A percentile compares a stretch with the other conserved stretches of the same genome.
These are phyloP conservation scores for Apodemus sylvaticus DNA, from an alignment of 2,113 vertebrate species.

Conservation along the genomic window DNA sequence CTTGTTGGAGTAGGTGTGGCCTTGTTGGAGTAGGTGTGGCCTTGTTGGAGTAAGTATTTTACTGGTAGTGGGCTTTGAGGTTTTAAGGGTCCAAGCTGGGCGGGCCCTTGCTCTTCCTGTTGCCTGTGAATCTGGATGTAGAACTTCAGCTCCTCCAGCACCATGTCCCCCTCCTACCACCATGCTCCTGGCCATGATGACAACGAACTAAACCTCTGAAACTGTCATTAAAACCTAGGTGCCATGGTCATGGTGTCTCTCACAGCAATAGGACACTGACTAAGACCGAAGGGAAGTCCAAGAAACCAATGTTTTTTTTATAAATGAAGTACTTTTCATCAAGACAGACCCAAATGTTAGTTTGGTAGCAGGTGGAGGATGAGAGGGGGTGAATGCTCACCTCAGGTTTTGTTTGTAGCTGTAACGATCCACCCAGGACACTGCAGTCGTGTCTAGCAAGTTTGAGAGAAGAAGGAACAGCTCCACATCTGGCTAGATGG, in stretches of 20 bases:
- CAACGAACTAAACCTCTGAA: neutral
- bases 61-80: neutral
- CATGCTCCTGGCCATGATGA: neutral
- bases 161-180: no score
- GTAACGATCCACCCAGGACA: neutral
- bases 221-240: neutral
- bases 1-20: neutral
- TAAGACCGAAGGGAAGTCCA: neutral
- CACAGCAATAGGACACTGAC: neutral
- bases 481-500: neutral
- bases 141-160: neutral
- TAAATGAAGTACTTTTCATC: neutral
- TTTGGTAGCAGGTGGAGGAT: neutral
- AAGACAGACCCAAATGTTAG: neutral
- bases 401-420: neutral
- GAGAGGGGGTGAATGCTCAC: neutral
- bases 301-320: neutral
- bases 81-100: neutral
- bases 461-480: neutral
- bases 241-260: neutral
- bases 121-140: neutral
- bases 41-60: neutral
- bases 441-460: neutral
- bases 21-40: neutral
- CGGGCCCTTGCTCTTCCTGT: neutral